These are phyloP conservation scores for Chaenocephalus aceratus DNA, from an alignment of 2,113 vertebrate species.

Conservation along the genomic window DNA sequence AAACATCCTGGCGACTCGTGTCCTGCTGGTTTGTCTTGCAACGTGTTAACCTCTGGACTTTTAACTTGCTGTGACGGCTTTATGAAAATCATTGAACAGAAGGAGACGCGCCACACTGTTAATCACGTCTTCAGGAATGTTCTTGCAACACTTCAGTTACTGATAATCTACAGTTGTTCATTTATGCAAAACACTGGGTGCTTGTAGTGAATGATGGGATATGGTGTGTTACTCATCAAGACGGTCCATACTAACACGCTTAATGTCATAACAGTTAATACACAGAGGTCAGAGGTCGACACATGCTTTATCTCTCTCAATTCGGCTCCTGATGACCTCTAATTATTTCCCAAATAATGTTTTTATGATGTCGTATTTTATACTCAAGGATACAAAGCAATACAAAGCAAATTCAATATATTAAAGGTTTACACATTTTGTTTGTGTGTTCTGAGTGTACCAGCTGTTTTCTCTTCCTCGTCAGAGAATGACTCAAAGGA, in stretches of 20 bases:
- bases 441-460: not conserved
- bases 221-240: no score
- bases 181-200: not conserved
- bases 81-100: conserved; percentile 4
- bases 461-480: conserved; percentile 12
- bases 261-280: no score
- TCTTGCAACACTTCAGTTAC: conserved; percentile 2
- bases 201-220: no score
- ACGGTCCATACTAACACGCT: not conserved
- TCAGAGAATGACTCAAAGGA: conserved; percentile 45
- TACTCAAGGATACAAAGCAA: no score
- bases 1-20: not conserved
- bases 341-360: no score
- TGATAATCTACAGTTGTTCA: not conserved
- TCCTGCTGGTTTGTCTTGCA: not conserved
- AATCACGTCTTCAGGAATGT: conserved; percentile 15
- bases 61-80: not conserved
- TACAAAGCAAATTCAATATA: no score
- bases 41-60: conserved; percentile 1
- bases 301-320: no score
- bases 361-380: no score
- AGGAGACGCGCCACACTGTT: not conserved
- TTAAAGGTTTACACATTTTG: no score
- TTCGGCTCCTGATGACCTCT: no score
- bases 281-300: no score